These are phyloP conservation scores for Tichodroma muraria DNA, from an alignment of 2,113 vertebrate genomes.

Conservation along the genomic window DNA sequence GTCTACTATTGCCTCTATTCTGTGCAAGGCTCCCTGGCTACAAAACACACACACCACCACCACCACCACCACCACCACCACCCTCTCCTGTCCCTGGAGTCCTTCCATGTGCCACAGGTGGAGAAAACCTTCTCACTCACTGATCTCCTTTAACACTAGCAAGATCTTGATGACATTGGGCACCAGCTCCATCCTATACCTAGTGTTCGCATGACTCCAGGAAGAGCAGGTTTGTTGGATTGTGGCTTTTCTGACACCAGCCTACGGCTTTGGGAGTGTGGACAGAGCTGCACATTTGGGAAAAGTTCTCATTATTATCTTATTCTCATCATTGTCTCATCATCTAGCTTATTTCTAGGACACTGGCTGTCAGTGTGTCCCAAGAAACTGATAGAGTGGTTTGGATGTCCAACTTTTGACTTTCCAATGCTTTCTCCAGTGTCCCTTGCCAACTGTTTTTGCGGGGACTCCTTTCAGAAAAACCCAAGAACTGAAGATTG, in stretches of 20 bases:
- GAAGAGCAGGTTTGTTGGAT: neutral
- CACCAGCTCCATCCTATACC: neutral
- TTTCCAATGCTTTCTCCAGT: neutral
- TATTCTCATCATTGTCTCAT: neutral
- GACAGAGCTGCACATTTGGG: neutral
- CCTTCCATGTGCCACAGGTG: neutral
- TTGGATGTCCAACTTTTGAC: neutral
- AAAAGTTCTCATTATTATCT: neutral
- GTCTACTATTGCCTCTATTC: neutral
- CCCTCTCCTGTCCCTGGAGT: accelerated
- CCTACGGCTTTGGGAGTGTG: accelerated
- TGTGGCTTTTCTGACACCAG: neutral
- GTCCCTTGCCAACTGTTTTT: neutral
- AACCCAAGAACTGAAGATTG: neutral
- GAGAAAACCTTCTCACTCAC: neutral
- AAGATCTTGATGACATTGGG: neutral
- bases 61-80: neutral
- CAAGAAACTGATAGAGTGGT: neutral
- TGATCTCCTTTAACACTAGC: neutral
- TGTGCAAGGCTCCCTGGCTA: neutral
- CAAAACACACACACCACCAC: neutral
- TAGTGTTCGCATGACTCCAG: neutral
- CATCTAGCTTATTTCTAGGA: neutral
- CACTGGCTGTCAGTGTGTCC: neutral
- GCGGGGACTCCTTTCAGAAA: neutral